phyloP scores from a whole-genome alignment of 2,888 invertebrate genomes.

The Maniola hyperantus region DNA sequence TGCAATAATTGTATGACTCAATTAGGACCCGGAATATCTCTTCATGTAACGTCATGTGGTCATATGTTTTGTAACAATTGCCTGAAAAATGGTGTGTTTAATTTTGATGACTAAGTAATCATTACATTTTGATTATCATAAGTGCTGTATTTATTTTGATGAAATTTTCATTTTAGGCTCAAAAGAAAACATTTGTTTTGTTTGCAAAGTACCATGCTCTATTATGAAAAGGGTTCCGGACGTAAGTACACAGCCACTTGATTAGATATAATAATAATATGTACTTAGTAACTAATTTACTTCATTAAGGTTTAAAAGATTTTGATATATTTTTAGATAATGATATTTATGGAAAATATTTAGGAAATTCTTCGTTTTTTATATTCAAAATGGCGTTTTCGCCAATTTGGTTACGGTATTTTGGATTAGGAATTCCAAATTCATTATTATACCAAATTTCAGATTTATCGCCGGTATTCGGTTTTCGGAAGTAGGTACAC shows the following conservation, averaged over 20 bases:
- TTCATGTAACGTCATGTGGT: constrained; percentile 79
- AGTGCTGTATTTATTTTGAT: background rate
- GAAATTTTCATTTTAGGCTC: constrained; percentile 55
- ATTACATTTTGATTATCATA: background rate
- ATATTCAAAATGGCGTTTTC: too few species aligned
- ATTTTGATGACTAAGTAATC: constrained; percentile 23
- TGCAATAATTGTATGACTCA: constrained; percentile 78
- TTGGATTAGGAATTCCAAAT: too few species aligned
- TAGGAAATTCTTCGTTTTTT: too few species aligned
- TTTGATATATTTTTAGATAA: too few species aligned
- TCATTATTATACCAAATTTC: too few species aligned
- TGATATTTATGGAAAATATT: too few species aligned
- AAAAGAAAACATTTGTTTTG: constrained; percentile 70
- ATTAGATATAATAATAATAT: too few species aligned
- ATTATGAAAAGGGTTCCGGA: constrained; percentile 76
- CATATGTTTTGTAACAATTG: constrained; percentile 80
- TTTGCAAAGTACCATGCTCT: constrained; percentile 73
- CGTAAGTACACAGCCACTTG: constrained; percentile 58
- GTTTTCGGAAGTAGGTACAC: too few species aligned
- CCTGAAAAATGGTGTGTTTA: constrained; percentile 65
- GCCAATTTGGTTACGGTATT: too few species aligned
- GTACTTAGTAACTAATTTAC: too few species aligned
- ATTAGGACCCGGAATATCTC: constrained; percentile 68
- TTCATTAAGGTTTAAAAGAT: too few species aligned
- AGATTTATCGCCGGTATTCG: too few species aligned